These are phyloP conservation scores for Sceloporus undulatus DNA, from an alignment of 2,113 vertebrate species.

Conservation along the genomic window DNA sequence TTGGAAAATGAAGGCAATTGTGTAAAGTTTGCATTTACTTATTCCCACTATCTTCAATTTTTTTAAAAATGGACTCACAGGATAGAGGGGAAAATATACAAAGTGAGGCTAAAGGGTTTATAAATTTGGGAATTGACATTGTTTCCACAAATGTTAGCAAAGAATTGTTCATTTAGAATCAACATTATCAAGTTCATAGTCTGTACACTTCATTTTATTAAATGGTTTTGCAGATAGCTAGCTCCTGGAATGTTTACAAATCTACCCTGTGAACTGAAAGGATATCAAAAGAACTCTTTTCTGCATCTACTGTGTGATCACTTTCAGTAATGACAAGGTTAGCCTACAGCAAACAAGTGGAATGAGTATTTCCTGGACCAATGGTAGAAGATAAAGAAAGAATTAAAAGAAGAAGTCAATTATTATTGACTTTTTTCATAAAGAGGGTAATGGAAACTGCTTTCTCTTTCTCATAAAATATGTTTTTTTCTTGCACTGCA, in stretches of 20 bases:
- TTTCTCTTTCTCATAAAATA: slow-evolving; percentile 25
- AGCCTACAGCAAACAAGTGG: slow-evolving; percentile 54
- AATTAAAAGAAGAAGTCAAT: slow-evolving; percentile 32
- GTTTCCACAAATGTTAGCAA: background rate
- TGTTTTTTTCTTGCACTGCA: background rate
- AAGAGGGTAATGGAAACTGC: slow-evolving; percentile 2
- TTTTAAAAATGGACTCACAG: background rate
- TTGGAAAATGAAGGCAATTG: background rate
- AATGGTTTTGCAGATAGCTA: slow-evolving; percentile 13
- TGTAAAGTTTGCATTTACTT: background rate
- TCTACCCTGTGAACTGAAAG: slow-evolving; percentile 43
- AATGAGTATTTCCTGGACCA: slow-evolving; percentile 39
- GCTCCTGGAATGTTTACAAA: slow-evolving; percentile 15
- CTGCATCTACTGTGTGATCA: slow-evolving; percentile 34
- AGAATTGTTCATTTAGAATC: background rate
- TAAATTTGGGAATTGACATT: background rate
- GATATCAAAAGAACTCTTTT: slow-evolving; percentile 42
- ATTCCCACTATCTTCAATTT: too few species aligned
- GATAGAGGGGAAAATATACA: background rate
- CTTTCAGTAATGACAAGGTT: slow-evolving; percentile 48
- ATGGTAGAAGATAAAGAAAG: slow-evolving; percentile 13
- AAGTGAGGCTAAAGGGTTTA: background rate
- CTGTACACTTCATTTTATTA: slow-evolving; percentile 28
- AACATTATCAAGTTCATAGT: background rate
- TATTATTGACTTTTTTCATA: slow-evolving; percentile 23